Conservation (phyloP, 2,888 invertebrate species). For the Clunio marinus region DNA sequence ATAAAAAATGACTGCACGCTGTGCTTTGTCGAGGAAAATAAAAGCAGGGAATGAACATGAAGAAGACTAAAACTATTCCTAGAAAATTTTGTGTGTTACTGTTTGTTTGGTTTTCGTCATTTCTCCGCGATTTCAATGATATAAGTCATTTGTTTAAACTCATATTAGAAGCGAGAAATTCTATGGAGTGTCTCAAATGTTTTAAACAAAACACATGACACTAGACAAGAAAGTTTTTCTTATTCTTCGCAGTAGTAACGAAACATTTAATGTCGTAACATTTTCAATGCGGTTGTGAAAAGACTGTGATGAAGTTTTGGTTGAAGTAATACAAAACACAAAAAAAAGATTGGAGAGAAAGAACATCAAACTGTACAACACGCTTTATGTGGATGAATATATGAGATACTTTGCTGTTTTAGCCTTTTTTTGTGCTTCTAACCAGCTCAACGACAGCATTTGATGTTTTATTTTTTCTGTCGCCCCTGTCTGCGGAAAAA, state of each 20-base stretch:
- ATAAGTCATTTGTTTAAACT: constrained; percentile 25
- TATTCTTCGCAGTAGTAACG: too few species aligned
- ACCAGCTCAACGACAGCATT: too few species aligned
- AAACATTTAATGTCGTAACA: constrained; percentile 2
- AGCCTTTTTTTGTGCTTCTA: not conserved
- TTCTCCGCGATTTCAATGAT: not conserved
- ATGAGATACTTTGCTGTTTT: too few species aligned
- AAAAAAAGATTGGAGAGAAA: not conserved
- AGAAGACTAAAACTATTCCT: too few species aligned
- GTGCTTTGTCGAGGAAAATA: not conserved
- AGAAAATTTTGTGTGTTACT: too few species aligned
- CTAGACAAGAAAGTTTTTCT: not conserved
- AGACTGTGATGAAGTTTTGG: not conserved
- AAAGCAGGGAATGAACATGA: not conserved
- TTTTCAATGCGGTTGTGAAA: not conserved
- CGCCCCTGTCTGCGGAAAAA: not conserved
- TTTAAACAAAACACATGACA: not conserved
- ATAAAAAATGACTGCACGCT: constrained; percentile 23
- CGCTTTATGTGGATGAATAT: not conserved
- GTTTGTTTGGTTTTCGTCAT: not conserved
- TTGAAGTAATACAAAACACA: not conserved
- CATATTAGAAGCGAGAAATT: constrained; percentile 6
- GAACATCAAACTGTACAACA: constrained; percentile 6
- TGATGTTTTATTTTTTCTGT: not conserved
- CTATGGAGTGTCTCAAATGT: not conserved